phyloP scores from a whole-genome alignment of 2,113 vertebrate species.

The Pimephales promelas region DNA sequence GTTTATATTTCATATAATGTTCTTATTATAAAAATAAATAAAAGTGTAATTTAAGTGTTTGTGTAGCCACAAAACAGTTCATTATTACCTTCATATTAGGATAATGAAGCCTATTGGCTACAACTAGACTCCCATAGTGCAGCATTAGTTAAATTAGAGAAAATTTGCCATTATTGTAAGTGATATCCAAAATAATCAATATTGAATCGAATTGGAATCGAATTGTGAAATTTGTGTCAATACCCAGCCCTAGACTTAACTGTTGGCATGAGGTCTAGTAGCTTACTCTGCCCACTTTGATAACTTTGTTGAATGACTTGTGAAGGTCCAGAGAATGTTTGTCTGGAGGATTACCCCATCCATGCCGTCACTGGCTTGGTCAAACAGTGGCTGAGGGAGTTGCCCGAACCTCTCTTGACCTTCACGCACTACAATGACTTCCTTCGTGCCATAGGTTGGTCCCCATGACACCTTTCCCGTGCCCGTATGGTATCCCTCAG shows the following conservation, averaged over 20 bases:
- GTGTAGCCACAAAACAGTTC: too few species aligned
- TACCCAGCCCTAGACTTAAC: background rate
- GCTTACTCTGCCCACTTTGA: background rate
- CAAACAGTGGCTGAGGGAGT: constrained; percentile 94
- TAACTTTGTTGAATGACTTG: constrained; percentile 20
- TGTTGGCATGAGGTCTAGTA: background rate
- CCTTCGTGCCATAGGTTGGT: constrained; percentile 87
- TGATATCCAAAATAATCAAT: too few species aligned
- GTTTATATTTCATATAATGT: too few species aligned
- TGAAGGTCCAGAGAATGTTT: constrained; percentile 81
- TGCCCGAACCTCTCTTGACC: constrained; percentile 95
- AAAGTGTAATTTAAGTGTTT: too few species aligned
- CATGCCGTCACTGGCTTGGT: constrained; percentile 93
- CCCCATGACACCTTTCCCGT: background rate
- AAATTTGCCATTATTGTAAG: too few species aligned
- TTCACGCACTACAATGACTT: constrained; percentile 92
- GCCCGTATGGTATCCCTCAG: background rate
- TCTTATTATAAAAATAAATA: too few species aligned
- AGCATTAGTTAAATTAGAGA: too few species aligned
- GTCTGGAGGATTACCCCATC: constrained; percentile 91
- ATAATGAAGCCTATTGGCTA: too few species aligned
- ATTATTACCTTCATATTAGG: too few species aligned
- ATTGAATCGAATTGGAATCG: too few species aligned
- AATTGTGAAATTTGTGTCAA: too few species aligned
- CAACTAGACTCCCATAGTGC: too few species aligned